Conservation (phyloP, 2,113 vertebrate species). For the Elaphurus davidianus region DNA sequence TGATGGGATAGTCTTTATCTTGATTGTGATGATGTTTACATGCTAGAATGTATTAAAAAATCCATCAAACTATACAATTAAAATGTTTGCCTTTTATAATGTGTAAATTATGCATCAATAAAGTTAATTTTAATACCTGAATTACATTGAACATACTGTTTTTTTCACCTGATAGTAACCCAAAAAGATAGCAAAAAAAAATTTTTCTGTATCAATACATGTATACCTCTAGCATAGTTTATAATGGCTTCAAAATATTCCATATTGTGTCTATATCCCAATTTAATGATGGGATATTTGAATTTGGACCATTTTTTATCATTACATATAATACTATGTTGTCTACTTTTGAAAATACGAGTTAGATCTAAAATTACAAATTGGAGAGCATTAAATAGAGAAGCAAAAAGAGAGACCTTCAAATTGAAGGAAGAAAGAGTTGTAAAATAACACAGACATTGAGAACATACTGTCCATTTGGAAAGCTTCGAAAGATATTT, state of each 20-base stretch:
- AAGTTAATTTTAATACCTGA: background rate
- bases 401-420: background rate
- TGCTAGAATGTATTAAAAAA: background rate
- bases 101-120: background rate
- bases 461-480: background rate
- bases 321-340: background rate
- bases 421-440: background rate
- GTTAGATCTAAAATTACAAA: background rate
- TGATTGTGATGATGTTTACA: background rate
- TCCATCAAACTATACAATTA: background rate
- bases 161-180: background rate
- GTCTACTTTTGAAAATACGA: background rate
- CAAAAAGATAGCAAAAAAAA: background rate
- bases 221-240: background rate
- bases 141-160: background rate
- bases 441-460: background rate
- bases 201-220: background rate
- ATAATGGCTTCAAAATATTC: background rate
- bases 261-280: background rate
- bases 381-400: background rate
- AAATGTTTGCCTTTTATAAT: background rate
- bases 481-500: background rate
- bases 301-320: background rate
- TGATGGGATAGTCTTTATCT: background rate
- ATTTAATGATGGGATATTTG: background rate